Base-by-base conservation (phyloP, 2,888 invertebrate species). In the Tridacna gigas region DNA sequence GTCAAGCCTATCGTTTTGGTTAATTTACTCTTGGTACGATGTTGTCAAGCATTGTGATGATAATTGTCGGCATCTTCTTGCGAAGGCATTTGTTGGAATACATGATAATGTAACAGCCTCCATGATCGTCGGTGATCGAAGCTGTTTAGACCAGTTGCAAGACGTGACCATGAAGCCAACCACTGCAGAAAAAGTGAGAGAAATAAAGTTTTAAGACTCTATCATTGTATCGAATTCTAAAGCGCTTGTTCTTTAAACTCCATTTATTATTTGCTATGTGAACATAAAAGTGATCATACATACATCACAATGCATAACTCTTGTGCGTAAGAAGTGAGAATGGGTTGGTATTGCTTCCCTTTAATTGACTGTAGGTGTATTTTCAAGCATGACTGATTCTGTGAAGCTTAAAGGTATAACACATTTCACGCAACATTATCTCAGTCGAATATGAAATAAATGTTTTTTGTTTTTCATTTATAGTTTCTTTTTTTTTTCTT, bases 41-140 rank as follows among this genome's bases (percentile, higher is more conserved):
- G 60, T 60, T 60, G 60, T 60, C n/a, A 60, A 60, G 22, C n/a
- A 60, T 60, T 60, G 60, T 60, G 60, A 60, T 22, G 60, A 60
- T n/a, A 60, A 60, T 22, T 60, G 60, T 15, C 60, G 60, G 18
- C n/a, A n/a, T n/a, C n/a, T n/a, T n/a, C n/a, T n/a, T n/a, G n/a
- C n/a, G n/a, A n/a, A n/a, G n/a, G n/a, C n/a, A 60, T 60, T 60
- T 60, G 60, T 60, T 20, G 60, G n/a, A 22, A 60, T 60, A 60
- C 60, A 60, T n/a, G 60, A 60, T 60, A 60, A 60, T 22, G 18
- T 60, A 60, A 60, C 60, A n/a, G 60, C 60, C 22, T 60, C 60
- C 60, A 20, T 60, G n/a, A 60, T 60, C 22, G 22, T 60, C n/a
- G 60, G 60, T n/a, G 60, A 60, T 60, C 18, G 60, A 22, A n/a